Evolutionary conservation across 37 sponge, comb jelly and placozoan species (phyloP), one percentile per base, ranked within the genome.

Genomic region (Theonella swinhoei): DNA sequence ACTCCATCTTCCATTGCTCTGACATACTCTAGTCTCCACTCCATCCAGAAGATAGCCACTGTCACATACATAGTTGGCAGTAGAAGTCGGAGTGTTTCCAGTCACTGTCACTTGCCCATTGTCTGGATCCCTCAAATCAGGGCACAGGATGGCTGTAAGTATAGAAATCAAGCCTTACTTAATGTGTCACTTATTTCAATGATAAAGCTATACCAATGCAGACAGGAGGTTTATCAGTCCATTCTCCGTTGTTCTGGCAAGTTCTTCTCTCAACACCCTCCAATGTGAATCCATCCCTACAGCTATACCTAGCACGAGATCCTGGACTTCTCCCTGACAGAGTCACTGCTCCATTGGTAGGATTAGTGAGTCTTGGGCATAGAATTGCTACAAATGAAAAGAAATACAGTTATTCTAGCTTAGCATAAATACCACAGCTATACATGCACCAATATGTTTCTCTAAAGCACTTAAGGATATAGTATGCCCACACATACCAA

Each of bases 191-290:
- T 35, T 34, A 8, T 5, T 5, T 11, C 36, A 31, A 80, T 47
- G 14, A 14, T 47, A n/a, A n/a, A n/a, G n/a, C n/a, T 85, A 28
- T 84, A 88, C 93, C 35, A 68, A 17, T 70, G 60, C 94, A 93
- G n/a, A 38, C 42, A 29, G 94, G 94, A 7, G 76, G 73, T n/a
- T 29, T 42, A 29, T 73, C 87, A 37, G 86, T 72, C 91, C 91
- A 90, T 59, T 69, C 34, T 62, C 86, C 86, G 68, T 43, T 77
- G 8, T 26, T 26, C 64, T 80, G 80, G 38, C 87, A 86, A 1
- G 4, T 34, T 39, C 90, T 64, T 5, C n/a, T 43, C 0, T 54
- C 17, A 9, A 60, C 31, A 9, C 90, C 87, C 36, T 17, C 62
- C n/a, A 93, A 62, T 19, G 39, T 24, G 54, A 74, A 89, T 38